Conservation (phyloP, 2,113 vertebrate genomes). For the Sminthopsis crassicaudata region DNA sequence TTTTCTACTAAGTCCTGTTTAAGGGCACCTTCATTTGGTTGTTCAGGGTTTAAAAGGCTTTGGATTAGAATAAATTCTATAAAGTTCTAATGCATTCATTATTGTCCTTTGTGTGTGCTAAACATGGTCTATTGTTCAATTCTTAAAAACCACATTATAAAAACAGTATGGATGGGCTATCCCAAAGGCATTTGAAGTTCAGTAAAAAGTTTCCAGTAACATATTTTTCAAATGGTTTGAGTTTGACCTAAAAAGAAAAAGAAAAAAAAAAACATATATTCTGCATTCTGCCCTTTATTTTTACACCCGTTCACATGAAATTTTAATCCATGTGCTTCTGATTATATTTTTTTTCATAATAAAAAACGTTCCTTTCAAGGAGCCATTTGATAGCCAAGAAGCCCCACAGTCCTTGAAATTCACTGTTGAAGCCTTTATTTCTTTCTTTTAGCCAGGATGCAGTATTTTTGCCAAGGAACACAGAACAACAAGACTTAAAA, state of each 20-base stretch:
- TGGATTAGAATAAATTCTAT: not conserved
- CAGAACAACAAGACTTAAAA: not conserved
- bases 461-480: not conserved
- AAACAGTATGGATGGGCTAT: not conserved
- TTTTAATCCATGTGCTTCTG: not conserved
- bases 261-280: not conserved
- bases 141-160: conserved; percentile 24
- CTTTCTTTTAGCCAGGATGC: not conserved
- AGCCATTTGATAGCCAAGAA: conserved; percentile 6
- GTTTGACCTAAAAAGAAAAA: not conserved
- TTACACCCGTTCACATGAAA: not conserved
- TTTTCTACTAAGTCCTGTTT: not conserved
- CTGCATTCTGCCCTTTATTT: conserved; percentile 10
- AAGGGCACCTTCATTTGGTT: not conserved
- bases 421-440: not conserved
- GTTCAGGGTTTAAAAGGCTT: conserved; percentile 9
- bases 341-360: not conserved
- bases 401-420: not conserved
- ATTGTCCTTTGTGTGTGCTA: not conserved
- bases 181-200: conserved; percentile 9
- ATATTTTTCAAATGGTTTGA: conserved; percentile 5
- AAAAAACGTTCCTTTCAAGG: not conserved
- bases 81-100: not conserved
- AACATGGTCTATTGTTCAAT: not conserved
- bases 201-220: not conserved